Conservation (phyloP, 2,888 invertebrate genomes). For the Lampropteryx suffumata region DNA sequence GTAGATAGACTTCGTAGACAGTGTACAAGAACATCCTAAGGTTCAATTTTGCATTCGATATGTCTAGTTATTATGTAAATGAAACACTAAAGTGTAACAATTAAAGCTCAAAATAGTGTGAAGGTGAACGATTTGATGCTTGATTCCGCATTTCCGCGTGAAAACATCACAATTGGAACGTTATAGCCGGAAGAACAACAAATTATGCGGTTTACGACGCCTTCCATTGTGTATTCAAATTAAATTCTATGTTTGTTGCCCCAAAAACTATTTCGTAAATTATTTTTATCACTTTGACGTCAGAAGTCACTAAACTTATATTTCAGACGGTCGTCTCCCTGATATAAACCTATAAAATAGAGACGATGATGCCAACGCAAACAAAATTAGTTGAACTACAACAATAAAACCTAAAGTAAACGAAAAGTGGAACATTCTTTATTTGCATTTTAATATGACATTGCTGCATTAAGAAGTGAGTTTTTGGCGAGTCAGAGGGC, state of each 20-base stretch:
- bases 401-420: slow-evolving; percentile 17
- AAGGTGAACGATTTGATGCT: slow-evolving; percentile 1
- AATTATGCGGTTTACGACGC: slow-evolving; percentile 19
- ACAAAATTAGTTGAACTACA: slow-evolving; percentile 9
- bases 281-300: slow-evolving; percentile 23
- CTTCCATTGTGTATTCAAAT: slow-evolving; percentile 19
- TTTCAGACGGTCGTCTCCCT: background rate
- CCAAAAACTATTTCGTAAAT: slow-evolving; percentile 12
- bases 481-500: slow-evolving; percentile 9
- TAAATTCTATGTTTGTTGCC: slow-evolving; percentile 15
- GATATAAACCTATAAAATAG: slow-evolving; percentile 11
- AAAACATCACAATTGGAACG: slow-evolving; percentile 6
- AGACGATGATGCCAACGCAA: slow-evolving; percentile 12
- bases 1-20: too few species aligned
- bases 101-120: slow-evolving; percentile 4
- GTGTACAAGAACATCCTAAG: too few species aligned
- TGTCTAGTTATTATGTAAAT: too few species aligned
- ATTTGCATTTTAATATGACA: slow-evolving; percentile 1
- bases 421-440: slow-evolving; percentile 6
- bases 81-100: background rate
- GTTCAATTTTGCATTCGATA: too few species aligned
- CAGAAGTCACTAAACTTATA: slow-evolving; percentile 10
- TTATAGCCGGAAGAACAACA: slow-evolving; percentile 18
- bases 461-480: background rate
- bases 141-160: background rate